Base-by-base conservation (phyloP, 2,888 invertebrate species). In the Ophion obscuratus region DNA sequence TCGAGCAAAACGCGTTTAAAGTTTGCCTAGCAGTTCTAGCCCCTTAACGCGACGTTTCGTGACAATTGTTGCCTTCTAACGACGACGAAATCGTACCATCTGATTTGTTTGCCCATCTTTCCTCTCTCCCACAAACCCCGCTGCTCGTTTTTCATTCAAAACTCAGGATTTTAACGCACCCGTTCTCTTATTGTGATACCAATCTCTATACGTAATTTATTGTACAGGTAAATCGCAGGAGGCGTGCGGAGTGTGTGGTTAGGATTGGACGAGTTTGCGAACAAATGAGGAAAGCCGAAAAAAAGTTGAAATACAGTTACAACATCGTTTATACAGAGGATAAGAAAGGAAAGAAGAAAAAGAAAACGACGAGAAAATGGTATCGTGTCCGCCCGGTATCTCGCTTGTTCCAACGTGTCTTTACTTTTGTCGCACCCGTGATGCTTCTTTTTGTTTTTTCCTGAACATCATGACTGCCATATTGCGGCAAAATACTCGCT, bases 141-240 rank as follows among this genome's bases (percentile, higher is more conserved):
- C 11, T 44, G 20, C 40, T 71, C 14, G 24, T 59, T 64, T 57
- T 64, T 71, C 27, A 53, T 71, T 20, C 47, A 3, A 5, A 40
- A 40, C 9, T 27, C 24, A n/a, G 9, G 36, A 31, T 68, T 61
- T 59, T 68, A 44, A 2, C 24, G 20, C 11, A 17, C 40, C 40
- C 62, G 79, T 83, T 81, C 83, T 81, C 83, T 79, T 85, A 84
- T 86, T 40, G 9, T 88, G 78, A 82, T 77, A 76, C 90, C 87
- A 76, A 83, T 89, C 87, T 87, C 87, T 88, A 91, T 91, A 90
- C 89, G 89, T 90, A 90, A 91, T 89, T 89, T 89, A 84, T 88
- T 87, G 85, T 88, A 87, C 87, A 31, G 87, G 87, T 87, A 64
- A 81, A 85, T 84, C 68, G 84, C 81, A 70, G 74, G 77, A 81